Conservation (phyloP, 1,140 invertebrate genomes). For the Sycophaga agraensis region DNA sequence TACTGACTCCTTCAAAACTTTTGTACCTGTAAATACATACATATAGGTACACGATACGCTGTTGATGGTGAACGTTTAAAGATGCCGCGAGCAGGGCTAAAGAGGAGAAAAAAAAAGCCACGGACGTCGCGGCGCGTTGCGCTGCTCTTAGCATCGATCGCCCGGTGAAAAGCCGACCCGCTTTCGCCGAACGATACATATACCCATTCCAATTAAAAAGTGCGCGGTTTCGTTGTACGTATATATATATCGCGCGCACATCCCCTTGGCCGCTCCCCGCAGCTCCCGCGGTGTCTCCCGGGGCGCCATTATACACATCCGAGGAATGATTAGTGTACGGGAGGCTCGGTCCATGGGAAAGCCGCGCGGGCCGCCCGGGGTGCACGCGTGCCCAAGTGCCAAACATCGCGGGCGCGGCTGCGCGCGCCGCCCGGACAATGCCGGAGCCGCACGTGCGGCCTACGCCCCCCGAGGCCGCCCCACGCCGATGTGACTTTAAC, state of each 20-base stretch:
- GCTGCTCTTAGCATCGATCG: constrained; percentile 52
- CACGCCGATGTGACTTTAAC: constrained; percentile 33
- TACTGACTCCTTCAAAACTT: no score
- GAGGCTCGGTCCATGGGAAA: no score
- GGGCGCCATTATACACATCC: no score
- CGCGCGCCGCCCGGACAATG: constrained; percentile 39
- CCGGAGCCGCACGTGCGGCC: constrained; percentile 37
- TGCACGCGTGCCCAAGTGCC: constrained; percentile 53
- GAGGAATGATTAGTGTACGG: no score
- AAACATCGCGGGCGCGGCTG: no score
- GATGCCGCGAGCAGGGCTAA: not conserved
- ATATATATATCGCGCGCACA: not conserved
- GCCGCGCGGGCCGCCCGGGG: not conserved
- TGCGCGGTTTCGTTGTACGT: constrained; percentile 45
- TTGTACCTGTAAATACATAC: no score
- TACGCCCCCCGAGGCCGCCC: not conserved
- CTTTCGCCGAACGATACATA: constrained; percentile 56
- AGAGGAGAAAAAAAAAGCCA: not conserved
- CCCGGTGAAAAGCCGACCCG: constrained; percentile 54
- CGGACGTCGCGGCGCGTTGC: constrained; percentile 19
- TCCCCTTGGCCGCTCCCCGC: no score
- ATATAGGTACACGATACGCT: no score
- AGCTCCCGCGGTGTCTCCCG: no score
- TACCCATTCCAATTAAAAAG: constrained; percentile 61
- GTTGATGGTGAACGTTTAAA: no score